These are phyloP conservation scores for Plecturocebus donacophilus DNA, from an alignment of 2,113 vertebrate genomes.

Conservation along the genomic window DNA sequence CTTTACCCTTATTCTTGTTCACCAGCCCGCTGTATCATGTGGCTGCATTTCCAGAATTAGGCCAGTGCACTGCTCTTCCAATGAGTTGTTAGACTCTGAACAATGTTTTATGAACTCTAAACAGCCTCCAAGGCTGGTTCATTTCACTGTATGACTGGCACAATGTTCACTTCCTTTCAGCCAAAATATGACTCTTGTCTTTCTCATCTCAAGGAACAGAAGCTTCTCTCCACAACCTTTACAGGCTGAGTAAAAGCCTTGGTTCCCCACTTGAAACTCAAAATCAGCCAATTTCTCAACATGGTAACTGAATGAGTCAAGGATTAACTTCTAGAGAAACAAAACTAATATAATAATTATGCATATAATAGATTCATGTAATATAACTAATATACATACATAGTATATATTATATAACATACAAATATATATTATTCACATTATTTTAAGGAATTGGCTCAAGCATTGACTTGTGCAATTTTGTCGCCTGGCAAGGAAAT, in stretches of 20 bases:
- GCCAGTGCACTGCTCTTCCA: fast-evolving
- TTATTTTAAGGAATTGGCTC: background rate
- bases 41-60: fast-evolving
- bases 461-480: background rate
- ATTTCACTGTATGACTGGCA: too few relatives aligned
- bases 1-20: too few relatives aligned
- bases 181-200: background rate
- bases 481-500: background rate
- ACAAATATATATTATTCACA: background rate
- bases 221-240: background rate
- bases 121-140: fast-evolving
- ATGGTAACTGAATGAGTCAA: background rate
- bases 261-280: background rate
- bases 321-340: background rate
- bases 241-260: background rate
- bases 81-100: fast-evolving
- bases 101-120: fast-evolving
- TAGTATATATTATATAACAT: background rate
- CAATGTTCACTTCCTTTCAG: background rate
- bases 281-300: background rate
- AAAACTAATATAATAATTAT: background rate
- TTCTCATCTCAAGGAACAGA: background rate
- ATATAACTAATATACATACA: background rate
- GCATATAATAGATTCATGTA: background rate
- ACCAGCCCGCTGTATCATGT: fast-evolving